Conservation (phyloP, 2,888 invertebrate genomes). For the Blera fallax region DNA sequence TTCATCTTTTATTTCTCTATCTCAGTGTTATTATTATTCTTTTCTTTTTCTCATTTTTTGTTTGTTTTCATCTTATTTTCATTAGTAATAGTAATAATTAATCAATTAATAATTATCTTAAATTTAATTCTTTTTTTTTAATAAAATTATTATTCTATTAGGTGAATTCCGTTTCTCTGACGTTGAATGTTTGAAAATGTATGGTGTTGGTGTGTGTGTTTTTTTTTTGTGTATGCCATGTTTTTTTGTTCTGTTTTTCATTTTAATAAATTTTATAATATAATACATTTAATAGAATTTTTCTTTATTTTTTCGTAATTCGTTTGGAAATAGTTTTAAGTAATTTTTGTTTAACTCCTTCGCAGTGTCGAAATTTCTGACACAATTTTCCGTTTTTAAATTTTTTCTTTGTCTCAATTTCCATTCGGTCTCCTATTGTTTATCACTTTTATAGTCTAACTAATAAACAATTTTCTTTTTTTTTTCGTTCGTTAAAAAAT, state of each 20-base stretch:
- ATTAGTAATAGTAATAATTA: slow-evolving; percentile 69
- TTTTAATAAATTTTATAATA: slow-evolving; percentile 48
- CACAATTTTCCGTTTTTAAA: no score
- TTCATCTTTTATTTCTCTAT: slow-evolving; percentile 62
- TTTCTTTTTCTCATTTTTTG: slow-evolving; percentile 35
- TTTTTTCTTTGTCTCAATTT: neutral
- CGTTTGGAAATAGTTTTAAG: slow-evolving; percentile 42
- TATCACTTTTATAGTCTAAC: slow-evolving; percentile 57
- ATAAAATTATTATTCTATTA: slow-evolving; percentile 68
- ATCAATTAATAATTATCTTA: slow-evolving; percentile 71
- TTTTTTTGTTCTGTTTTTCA: neutral
- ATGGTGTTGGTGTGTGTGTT: slow-evolving; percentile 9
- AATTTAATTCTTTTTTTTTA: slow-evolving; percentile 57
- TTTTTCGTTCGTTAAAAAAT: slow-evolving; percentile 55
- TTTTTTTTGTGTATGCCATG: slow-evolving; percentile 3
- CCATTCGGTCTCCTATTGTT: slow-evolving; percentile 26
- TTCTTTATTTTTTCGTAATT: slow-evolving; percentile 29
- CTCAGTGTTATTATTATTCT: slow-evolving; percentile 14
- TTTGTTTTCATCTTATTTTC: slow-evolving; percentile 44
- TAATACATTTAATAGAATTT: slow-evolving; percentile 63
- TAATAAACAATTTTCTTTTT: slow-evolving; percentile 49
- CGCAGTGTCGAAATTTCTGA: neutral
- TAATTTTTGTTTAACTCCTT: slow-evolving; percentile 33
- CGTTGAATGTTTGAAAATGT: slow-evolving; percentile 37
- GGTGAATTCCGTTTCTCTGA: slow-evolving; percentile 61